These are phyloP conservation scores for Sebastes variabilis DNA, from an alignment of 2,797 vertebrate species.

Conservation along the genomic window DNA sequence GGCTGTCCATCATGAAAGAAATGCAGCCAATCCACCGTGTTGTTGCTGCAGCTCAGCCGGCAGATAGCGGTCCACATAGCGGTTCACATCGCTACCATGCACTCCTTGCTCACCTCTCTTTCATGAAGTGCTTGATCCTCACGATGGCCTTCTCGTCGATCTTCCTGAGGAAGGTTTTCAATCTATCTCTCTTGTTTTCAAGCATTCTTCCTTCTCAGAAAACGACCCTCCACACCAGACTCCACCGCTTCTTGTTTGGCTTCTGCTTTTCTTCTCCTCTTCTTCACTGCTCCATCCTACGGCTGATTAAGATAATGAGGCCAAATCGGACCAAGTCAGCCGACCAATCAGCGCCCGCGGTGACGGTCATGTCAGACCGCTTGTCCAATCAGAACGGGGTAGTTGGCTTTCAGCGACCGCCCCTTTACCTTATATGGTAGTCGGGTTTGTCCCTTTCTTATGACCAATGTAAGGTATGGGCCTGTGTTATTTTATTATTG, in stretches of 20 bases:
- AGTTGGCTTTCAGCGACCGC: conserved; percentile 41
- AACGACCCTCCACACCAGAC: conserved; percentile 55
- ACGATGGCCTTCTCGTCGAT: conserved; percentile 86
- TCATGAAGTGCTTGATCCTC: conserved; percentile 86
- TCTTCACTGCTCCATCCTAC: conserved; percentile 51
- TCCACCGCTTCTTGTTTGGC: conserved; percentile 47
- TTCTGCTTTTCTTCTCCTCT: conserved; percentile 11
- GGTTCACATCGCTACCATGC: conserved; percentile 25
- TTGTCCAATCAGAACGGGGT: conserved; percentile 70
- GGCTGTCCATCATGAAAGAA: neutral
- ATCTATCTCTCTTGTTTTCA: conserved; percentile 84
- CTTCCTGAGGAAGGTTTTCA: conserved; percentile 85
- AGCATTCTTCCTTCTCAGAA: conserved; percentile 77
- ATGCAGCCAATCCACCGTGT: conserved; percentile 20
- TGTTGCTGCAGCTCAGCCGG: conserved; percentile 47
- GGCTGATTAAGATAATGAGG: conserved; percentile 81
- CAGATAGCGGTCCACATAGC: conserved; percentile 52
- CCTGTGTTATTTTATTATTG: neutral
- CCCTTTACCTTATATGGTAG: conserved; percentile 72
- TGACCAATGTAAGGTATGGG: neutral
- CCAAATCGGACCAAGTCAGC: conserved; percentile 81
- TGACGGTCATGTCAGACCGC: conserved; percentile 74
- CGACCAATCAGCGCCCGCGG: conserved; percentile 71
- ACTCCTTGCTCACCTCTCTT: conserved; percentile 79
- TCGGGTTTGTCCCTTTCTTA: neutral